Evolutionary conservation across 2,888 invertebrate species (phyloP), one percentile per base, ranked within the genome.

Genomic region (Yponomeuta cagnagella): DNA sequence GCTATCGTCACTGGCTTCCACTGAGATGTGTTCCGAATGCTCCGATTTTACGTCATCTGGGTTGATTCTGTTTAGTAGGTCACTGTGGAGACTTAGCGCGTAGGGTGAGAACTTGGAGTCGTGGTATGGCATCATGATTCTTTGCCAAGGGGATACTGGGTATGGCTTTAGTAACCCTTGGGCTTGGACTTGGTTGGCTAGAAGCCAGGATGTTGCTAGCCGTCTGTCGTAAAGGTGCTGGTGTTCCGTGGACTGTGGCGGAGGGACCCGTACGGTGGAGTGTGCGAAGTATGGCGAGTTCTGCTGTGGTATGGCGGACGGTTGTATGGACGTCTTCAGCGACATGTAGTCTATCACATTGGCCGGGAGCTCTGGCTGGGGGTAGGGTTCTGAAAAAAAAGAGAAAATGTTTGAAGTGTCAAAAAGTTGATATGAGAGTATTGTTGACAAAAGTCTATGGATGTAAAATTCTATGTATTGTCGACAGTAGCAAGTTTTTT

Each of bases 1-100:
- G 71, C 94, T 94, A 74, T 94, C 94, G 72, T 94, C 94, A 72
- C 94, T 94, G 0, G 93, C 88, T 92, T 93, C 87, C 67, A 94
- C 86, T 71, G 93, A 88, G 76, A 94, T 82, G 76, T 93, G 86
- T 85, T 94, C 81, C 33, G 87, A 84, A 72, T 83, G 79, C 69
- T 91, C 91, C 0, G 90, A 88, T 76, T 91, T 92, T 0, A 89
- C 86, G 72, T 89, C 91, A 8, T 92, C 90, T 0, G 86, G 78
- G 66, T 85, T 85, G 52, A 88, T 88, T 82, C 87, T 82, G 75
- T 82, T 87, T 15, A 89, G 75, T 1, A 90, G 79, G 73, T 90
- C 89, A 69, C 78, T 88, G 72, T 89, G 89, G 10, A 90, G 77
- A 71, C 79, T 87, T 1, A 90, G 74, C 1, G 87, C 85, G 76